Percentiles rank a stretch among this genome's conserved stretches.
Conservation (phyloP, 1,140 invertebrate genomes). For the Mycetomoellerius zeteki region DNA sequence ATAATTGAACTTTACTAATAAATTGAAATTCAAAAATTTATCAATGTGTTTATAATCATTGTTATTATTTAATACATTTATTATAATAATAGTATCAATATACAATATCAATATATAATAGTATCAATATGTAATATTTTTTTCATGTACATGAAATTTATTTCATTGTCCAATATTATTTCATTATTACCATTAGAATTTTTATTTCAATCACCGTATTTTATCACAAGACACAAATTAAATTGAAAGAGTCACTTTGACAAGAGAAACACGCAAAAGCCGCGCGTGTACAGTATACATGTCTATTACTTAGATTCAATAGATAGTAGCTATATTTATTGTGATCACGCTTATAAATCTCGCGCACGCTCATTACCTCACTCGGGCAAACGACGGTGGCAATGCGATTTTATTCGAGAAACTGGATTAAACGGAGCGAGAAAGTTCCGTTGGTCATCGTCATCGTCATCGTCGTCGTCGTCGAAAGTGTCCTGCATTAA, state of each 20-base stretch:
- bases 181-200: background rate
- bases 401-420: slow-evolving; percentile 83
- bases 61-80: background rate
- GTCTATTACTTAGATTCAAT: background rate
- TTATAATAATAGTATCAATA: too few relatives aligned
- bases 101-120: background rate
- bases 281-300: background rate
- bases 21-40: background rate
- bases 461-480: slow-evolving; percentile 73
- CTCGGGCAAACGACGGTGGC: too few relatives aligned
- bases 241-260: background rate
- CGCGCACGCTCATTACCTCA: slow-evolving; percentile 49
- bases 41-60: too few relatives aligned
- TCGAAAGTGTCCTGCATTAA: slow-evolving; percentile 79
- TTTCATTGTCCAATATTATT: background rate
- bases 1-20: slow-evolving; percentile 17
- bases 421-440: slow-evolving; percentile 84
- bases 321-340: background rate
- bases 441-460: slow-evolving; percentile 83
- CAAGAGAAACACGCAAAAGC: background rate
- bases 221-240: background rate
- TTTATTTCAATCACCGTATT: background rate
- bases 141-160: background rate
- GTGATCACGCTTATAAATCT: slow-evolving; percentile 44
- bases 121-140: background rate